A percentile compares a stretch with the other conserved stretches of the same genome.
These are phyloP conservation scores for Oxyura jamaicensis DNA, from an alignment of 2,113 vertebrate genomes.

Conservation along the genomic window DNA sequence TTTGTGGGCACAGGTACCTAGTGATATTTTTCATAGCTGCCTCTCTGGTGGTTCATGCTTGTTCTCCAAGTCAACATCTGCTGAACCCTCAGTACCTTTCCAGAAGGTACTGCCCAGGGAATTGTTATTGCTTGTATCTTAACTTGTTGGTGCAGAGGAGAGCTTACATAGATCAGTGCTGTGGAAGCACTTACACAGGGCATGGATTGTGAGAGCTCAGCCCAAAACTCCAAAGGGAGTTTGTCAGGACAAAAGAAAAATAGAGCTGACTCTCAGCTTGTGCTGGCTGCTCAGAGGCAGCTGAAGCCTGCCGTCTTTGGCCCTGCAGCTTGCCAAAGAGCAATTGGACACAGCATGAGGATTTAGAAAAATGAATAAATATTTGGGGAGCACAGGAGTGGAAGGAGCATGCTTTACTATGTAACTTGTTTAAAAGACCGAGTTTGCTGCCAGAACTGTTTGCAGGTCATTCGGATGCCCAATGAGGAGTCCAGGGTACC, in stretches of 20 bases:
- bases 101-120: neutral
- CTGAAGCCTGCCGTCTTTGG: neutral
- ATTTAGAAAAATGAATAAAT: slow-evolving; percentile 39
- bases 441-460: neutral
- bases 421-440: neutral
- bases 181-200: neutral
- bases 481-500: neutral
- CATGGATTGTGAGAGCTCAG: neutral
- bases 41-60: neutral
- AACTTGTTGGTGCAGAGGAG: neutral
- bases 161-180: neutral
- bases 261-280: neutral
- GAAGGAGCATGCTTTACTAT: neutral
- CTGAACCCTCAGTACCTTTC: neutral
- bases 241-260: neutral
- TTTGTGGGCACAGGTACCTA: neutral
- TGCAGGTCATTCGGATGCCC: neutral
- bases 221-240: neutral
- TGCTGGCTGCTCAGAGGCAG: neutral
- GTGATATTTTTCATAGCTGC: neutral
- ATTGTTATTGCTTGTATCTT: neutral
- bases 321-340: neutral
- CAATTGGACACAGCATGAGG: neutral
- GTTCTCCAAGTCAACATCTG: neutral
- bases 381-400: neutral